These are phyloP conservation scores for Syrphus vitripennis DNA, from an alignment of 2,888 invertebrate species.

Conservation along the genomic window DNA sequence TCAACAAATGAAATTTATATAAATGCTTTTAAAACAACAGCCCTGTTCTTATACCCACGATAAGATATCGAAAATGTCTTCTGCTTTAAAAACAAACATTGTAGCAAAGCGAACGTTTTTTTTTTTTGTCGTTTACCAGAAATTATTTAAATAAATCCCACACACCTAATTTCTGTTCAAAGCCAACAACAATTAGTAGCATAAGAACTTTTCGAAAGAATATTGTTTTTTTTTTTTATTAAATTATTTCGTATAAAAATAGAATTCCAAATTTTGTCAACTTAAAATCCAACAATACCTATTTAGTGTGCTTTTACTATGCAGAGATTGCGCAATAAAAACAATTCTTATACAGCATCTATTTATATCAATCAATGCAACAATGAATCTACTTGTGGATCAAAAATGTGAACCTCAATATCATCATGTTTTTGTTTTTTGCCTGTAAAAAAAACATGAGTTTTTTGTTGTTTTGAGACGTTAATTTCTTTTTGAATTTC, in stretches of 20 bases:
- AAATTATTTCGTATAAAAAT: slow-evolving; percentile 13
- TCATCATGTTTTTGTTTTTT: slow-evolving; percentile 12
- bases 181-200: not conserved
- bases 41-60: not conserved
- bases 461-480: not conserved
- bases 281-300: not conserved
- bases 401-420: slow-evolving; percentile 18
- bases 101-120: not conserved
- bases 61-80: not conserved
- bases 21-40: slow-evolving; percentile 14
- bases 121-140: not conserved
- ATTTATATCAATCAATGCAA: slow-evolving; percentile 64
- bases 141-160: not conserved
- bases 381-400: slow-evolving; percentile 55
- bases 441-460: not conserved
- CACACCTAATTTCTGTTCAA: not conserved
- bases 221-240: not conserved
- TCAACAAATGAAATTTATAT: not conserved
- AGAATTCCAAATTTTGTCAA: slow-evolving; percentile 32
- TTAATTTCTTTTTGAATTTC: not conserved
- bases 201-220: not conserved
- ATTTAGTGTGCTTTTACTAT: slow-evolving; percentile 1
- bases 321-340: slow-evolving; percentile 63
- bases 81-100: not conserved
- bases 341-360: slow-evolving; percentile 5